phyloP scores from a whole-genome alignment of 2,797 vertebrate genomes.

The Phoxinus dragarum region DNA sequence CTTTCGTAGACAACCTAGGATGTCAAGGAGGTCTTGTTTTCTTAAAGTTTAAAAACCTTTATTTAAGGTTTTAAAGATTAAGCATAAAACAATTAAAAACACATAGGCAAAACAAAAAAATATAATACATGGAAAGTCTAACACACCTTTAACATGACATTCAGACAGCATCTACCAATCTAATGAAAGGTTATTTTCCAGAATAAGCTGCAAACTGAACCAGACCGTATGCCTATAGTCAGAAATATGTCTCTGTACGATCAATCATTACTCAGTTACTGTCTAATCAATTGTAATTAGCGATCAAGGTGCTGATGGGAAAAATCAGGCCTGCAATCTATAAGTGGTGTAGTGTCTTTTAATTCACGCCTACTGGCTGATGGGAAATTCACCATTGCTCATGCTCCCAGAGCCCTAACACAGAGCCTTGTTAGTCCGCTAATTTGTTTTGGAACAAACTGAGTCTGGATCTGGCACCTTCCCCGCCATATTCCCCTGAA shows the following conservation, averaged over 20 bases:
- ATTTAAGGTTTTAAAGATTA: no score
- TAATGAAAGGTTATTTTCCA: not conserved
- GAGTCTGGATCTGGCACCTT: not conserved
- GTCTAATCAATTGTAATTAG: conserved; percentile 42
- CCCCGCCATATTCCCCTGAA: not conserved
- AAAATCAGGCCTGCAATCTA: conserved; percentile 21
- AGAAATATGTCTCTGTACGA: conserved; percentile 13
- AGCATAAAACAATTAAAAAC: no score
- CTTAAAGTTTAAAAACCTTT: not conserved
- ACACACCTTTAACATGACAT: not conserved
- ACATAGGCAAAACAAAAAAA: not conserved
- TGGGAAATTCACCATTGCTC: not conserved
- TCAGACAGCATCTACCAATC: not conserved
- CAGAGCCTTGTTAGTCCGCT: not conserved
- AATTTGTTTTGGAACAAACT: not conserved
- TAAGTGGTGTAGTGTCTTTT: conserved; percentile 6
- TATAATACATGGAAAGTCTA: not conserved
- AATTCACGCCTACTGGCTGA: conserved; percentile 19
- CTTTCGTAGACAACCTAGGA: not conserved
- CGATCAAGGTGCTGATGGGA: conserved; percentile 15
- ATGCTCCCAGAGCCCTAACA: conserved; percentile 4
- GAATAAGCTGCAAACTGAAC: not conserved
- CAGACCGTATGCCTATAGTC: not conserved
- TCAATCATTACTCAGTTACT: conserved; percentile 29
- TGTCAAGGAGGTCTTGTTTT: not conserved